Percentiles rank a stretch among this genome's conserved stretches.
phyloP scores from a whole-genome alignment of 2,113 vertebrate genomes.

The Anthoscopus minutus region DNA sequence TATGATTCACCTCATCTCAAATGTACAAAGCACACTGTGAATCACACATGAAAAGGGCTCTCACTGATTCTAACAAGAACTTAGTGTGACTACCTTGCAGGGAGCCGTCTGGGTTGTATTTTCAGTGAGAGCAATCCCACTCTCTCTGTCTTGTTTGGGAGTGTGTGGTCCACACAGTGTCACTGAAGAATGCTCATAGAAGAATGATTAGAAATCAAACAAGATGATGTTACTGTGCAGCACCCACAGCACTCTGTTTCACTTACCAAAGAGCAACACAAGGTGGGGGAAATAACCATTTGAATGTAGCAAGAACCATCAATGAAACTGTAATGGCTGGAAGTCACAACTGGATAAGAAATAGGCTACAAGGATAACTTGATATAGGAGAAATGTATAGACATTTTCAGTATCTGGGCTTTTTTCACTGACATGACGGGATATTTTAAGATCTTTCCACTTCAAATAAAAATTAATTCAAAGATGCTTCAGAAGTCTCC shows the following conservation, averaged over 20 bases:
- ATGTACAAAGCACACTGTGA: neutral
- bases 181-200: neutral
- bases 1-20: neutral
- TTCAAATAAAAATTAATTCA: neutral
- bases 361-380: neutral
- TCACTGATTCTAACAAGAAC: neutral
- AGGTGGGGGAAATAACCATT: neutral
- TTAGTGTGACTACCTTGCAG: neutral
- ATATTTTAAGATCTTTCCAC: neutral
- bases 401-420: neutral
- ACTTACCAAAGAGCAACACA: neutral
- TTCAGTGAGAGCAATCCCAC: neutral
- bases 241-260: neutral
- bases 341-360: neutral
- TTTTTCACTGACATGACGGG: accelerated
- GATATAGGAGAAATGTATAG: neutral
- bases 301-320: neutral
- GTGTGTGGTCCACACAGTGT: neutral
- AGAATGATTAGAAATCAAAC: neutral
- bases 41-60: neutral
- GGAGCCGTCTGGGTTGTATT: neutral
- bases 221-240: neutral
- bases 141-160: neutral
- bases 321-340: neutral
- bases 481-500: neutral